phyloP scores from a whole-genome alignment of 2,888 invertebrate species.

The Tipula vernalis region DNA sequence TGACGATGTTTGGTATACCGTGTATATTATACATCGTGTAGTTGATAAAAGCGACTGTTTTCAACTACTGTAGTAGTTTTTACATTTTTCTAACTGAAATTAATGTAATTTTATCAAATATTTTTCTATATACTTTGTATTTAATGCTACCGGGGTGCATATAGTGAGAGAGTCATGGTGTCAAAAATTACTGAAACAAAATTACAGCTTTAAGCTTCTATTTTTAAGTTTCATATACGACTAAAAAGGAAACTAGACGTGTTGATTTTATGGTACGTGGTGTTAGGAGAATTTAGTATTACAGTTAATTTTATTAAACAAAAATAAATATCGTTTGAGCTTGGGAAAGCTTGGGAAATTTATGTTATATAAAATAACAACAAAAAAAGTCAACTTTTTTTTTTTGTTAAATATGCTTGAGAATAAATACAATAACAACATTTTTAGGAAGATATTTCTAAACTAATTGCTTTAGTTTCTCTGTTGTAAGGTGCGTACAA shows the following conservation, averaged over 20 bases:
- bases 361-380: neutral
- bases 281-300: neutral
- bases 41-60: neutral
- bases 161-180: neutral
- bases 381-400: neutral
- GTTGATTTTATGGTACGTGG: neutral
- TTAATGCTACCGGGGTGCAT: neutral
- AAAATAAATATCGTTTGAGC: neutral
- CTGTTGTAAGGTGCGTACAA: neutral
- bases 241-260: neutral
- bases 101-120: neutral
- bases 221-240: neutral
- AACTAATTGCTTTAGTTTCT: neutral
- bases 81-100: neutral
- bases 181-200: neutral
- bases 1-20: neutral
- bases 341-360: neutral
- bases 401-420: neutral
- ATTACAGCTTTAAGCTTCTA: neutral
- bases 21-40: neutral
- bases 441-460: neutral
- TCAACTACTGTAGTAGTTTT: neutral
- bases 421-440: neutral
- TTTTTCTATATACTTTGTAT: neutral
- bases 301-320: neutral